Evolutionary conservation across 2,888 invertebrate genomes (phyloP), one percentile per base, ranked within the genome.

Genomic region (Cataglyphis altisquamis): DNA sequence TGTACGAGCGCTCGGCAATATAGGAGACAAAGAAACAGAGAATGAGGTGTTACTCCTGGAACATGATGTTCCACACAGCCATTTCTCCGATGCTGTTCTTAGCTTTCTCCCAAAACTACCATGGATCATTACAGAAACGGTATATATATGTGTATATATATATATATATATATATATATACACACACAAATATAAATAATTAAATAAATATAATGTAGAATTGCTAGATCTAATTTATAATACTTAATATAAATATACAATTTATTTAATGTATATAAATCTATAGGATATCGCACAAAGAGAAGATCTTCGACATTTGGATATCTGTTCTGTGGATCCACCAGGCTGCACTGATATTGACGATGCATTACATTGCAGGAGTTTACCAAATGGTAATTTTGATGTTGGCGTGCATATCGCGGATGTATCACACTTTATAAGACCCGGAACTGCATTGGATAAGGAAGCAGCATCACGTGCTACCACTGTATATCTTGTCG

Each of bases 311-410:
- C 97, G 99, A 15, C 96, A 98, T 78, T 94, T 98, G 4, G 97
- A 97, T 91, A 97, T 99, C 63, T 99, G 99, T 93, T 99, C 99
- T 0, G 99, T 99, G 0, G 99, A 99, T 96, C 99, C 99, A 3
- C 98, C 99, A 0, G 99, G 99, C 0, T 99, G 99, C 94, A 99
- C 99, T 0, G 99, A 99, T 94, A 99, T 99, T 87, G 99, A 99
- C 94, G 99, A 99, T 95, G 99, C 99, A 0, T 95, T 99, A 1
- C 99, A 99, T 95, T 99, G 99, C 91, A 96, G 97, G 29, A 95
- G 96, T 57, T 95, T 99, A 32, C 95, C 96, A 0, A 97, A 97
- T 92, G 97, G 97, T 4, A 97, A 97, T 91, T 96, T 96, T 67
- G 97, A 98, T 95, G 97, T 99, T 67, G 99, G 99, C 21, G 99